phyloP scores from a whole-genome alignment of 2,888 invertebrate genomes.

The Hirtodrosophila alboralis region DNA sequence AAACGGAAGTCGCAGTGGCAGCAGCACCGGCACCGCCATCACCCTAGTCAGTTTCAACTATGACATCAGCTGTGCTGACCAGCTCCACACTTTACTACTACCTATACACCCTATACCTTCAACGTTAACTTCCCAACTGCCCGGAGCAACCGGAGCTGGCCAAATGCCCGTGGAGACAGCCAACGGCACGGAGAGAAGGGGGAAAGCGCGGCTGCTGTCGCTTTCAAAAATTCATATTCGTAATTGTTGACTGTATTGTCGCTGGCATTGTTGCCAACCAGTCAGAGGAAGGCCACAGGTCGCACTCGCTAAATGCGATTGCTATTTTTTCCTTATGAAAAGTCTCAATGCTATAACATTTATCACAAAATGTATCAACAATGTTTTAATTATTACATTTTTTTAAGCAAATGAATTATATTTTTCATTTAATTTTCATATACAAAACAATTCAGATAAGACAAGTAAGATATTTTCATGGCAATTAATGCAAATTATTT shows the following conservation, averaged over 20 bases:
- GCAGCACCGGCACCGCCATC: constrained; percentile 45
- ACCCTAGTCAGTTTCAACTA: constrained; percentile 25
- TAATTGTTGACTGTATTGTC: constrained; percentile 80
- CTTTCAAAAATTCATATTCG: constrained; percentile 79
- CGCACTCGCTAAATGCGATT: constrained; percentile 32
- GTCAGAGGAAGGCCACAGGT: constrained; percentile 43
- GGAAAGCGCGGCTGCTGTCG: constrained; percentile 63
- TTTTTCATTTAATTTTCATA: too few species aligned
- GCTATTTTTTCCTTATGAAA: too few species aligned
- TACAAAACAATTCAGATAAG: too few species aligned
- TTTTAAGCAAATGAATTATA: too few species aligned
- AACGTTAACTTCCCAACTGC: not conserved
- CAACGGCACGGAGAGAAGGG: constrained; percentile 16
- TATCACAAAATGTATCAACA: too few species aligned
- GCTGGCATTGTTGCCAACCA: constrained; percentile 48
- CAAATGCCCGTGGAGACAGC: constrained; percentile 50
- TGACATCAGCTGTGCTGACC: constrained; percentile 72
- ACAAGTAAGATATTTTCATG: too few species aligned
- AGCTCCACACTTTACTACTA: constrained; percentile 35
- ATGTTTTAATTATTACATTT: too few species aligned
- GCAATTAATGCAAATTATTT: too few species aligned
- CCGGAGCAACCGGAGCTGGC: constrained; percentile 18
- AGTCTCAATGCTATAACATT: too few species aligned
- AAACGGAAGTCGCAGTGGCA: constrained; percentile 79
- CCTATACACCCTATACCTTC: not conserved